These are phyloP conservation scores for Ondatra zibethicus DNA, from an alignment of 2,113 vertebrate species.

Conservation along the genomic window DNA sequence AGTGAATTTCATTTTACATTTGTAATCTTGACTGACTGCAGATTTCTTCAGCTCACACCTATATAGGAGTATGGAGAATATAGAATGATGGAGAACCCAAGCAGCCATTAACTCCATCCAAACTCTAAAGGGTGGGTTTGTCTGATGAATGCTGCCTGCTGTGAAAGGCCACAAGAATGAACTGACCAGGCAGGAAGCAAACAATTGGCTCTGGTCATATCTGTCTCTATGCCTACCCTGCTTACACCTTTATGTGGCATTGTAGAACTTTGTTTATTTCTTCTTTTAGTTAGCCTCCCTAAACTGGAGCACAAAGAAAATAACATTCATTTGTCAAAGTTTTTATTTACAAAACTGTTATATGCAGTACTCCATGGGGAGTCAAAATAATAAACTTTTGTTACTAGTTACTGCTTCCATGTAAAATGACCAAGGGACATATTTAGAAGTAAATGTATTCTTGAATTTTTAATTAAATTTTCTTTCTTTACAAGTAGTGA, in stretches of 20 bases:
- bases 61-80: neutral
- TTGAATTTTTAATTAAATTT: slow-evolving; percentile 14
- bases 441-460: slow-evolving; percentile 12
- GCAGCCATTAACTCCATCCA: neutral
- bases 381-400: neutral
- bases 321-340: slow-evolving; percentile 1
- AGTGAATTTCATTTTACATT: neutral
- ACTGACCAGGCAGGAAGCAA: neutral
- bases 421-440: slow-evolving; percentile 47
- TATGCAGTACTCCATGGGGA: neutral
- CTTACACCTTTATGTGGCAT: neutral
- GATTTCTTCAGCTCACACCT: neutral
- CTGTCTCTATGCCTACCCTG: neutral
- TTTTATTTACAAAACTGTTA: slow-evolving; percentile 49
- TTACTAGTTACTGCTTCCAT: neutral
- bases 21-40: neutral
- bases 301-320: slow-evolving; percentile 1
- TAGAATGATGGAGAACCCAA: neutral
- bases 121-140: neutral
- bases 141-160: neutral
- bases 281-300: slow-evolving; percentile 13
- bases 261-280: neutral
- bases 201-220: neutral
- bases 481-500: neutral
- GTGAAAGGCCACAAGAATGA: neutral